Evolutionary conservation across 2,797 vertebrate species (phyloP).

Genomic region (Hemitrygon akajei): DNA sequence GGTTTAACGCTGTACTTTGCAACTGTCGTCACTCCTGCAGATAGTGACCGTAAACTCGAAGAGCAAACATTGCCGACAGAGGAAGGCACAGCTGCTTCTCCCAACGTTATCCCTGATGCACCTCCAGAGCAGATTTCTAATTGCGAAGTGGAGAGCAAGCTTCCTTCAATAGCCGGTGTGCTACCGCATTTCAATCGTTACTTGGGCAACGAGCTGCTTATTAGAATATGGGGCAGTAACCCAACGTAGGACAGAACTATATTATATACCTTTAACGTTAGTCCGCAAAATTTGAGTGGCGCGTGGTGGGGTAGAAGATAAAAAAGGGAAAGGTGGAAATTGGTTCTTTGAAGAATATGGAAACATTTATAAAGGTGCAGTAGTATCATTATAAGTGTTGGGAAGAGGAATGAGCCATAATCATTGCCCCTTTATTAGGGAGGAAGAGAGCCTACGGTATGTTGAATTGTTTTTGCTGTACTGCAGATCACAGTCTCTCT

Average conservation of each 20-base stretch:
- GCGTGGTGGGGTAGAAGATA: neutral
- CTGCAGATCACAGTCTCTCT: too few relatives aligned
- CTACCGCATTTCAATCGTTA: neutral
- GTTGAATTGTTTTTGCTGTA: too few relatives aligned
- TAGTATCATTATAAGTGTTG: neutral
- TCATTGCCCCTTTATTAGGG: too few relatives aligned
- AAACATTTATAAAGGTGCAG: neutral
- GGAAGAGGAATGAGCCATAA: neutral
- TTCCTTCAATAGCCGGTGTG: neutral
- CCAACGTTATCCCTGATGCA: neutral
- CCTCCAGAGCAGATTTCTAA: neutral
- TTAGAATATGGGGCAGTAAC: neutral
- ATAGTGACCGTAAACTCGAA: too few relatives aligned
- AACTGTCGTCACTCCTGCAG: neutral
- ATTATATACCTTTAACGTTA: neutral
- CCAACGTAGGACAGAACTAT: neutral
- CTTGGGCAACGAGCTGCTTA: neutral
- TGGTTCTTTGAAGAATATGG: neutral
- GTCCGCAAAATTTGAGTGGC: neutral
- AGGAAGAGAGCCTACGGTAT: too few relatives aligned
- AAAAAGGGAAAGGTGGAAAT: neutral
- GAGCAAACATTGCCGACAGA: neutral
- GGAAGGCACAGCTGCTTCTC: neutral
- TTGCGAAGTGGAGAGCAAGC: neutral
- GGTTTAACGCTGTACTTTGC: neutral